Conservation (phyloP, 2,113 vertebrate genomes). For the Capreolus pygargus region DNA sequence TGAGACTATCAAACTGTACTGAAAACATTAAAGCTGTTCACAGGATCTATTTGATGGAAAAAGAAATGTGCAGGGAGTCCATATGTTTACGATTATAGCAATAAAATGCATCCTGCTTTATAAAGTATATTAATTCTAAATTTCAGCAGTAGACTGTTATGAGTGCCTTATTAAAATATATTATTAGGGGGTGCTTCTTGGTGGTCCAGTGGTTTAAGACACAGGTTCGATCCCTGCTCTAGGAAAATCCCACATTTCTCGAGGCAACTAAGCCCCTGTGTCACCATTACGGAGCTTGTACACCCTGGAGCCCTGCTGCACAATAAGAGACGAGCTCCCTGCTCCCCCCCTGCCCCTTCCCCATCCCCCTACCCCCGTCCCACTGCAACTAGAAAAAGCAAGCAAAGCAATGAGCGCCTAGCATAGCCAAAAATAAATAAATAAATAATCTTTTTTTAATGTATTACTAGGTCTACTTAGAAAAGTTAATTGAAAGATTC, state of each 20-base stretch:
- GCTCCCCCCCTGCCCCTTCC: no score
- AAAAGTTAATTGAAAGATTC: slow-evolving; percentile 8
- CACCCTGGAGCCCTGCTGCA: background rate
- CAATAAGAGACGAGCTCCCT: background rate
- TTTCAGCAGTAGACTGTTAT: background rate
- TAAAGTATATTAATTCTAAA: slow-evolving; percentile 12
- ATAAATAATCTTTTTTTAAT: background rate
- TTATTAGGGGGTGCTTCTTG: background rate
- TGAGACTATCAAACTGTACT: background rate
- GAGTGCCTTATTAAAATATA: background rate
- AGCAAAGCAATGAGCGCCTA: background rate
- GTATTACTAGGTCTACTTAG: background rate
- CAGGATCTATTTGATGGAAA: background rate
- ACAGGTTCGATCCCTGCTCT: background rate
- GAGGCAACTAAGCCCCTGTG: background rate
- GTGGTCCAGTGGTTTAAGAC: background rate
- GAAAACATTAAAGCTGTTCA: background rate
- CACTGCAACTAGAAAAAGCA: background rate
- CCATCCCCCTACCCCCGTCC: background rate
- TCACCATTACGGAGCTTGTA: background rate
- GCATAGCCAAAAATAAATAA: background rate
- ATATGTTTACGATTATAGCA: background rate
- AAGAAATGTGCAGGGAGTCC: background rate
- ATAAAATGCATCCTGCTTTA: background rate
- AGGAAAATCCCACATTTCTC: background rate